Evolutionary conservation across 2,113 vertebrate species (phyloP).

Genomic region (Urocolius indicus): DNA sequence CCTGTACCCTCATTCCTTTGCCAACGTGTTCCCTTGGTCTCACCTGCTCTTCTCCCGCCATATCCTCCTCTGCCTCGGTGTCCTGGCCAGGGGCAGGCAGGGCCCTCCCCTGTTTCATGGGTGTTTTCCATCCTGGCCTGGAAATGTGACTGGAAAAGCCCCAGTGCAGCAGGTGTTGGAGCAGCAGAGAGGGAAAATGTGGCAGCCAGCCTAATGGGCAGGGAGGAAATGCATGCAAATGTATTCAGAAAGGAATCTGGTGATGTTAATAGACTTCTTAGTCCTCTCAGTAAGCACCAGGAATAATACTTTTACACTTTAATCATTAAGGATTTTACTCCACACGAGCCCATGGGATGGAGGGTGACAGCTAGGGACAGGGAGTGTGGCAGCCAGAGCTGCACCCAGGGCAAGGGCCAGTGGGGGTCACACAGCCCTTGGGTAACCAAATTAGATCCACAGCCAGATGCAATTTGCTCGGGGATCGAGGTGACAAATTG

Average conservation of each 20-base stretch:
- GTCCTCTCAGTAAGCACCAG: conserved; percentile 11
- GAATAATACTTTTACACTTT: conserved; percentile 34
- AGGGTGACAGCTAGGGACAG: background rate
- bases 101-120: rapidly evolving
- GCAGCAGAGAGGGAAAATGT: conserved; percentile 18
- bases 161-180: conserved; percentile 33
- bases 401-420: background rate
- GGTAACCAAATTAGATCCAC: background rate
- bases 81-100: background rate
- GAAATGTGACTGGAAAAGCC: conserved; percentile 29
- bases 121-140: background rate
- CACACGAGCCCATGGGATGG: background rate
- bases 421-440: background rate
- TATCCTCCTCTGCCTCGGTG: rapidly evolving
- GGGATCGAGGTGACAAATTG: background rate
- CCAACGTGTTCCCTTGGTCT: rapidly evolving
- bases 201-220: conserved; percentile 53
- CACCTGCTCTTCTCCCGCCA: rapidly evolving
- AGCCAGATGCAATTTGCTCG: background rate
- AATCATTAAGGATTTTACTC: conserved; percentile 9
- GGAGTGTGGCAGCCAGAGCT: background rate
- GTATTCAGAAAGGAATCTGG: conserved; percentile 13
- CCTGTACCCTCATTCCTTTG: rapidly evolving
- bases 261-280: conserved; percentile 51
- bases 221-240: conserved; percentile 68